Conservation (phyloP, 2,113 vertebrate species). For the Caracal caracal region DNA sequence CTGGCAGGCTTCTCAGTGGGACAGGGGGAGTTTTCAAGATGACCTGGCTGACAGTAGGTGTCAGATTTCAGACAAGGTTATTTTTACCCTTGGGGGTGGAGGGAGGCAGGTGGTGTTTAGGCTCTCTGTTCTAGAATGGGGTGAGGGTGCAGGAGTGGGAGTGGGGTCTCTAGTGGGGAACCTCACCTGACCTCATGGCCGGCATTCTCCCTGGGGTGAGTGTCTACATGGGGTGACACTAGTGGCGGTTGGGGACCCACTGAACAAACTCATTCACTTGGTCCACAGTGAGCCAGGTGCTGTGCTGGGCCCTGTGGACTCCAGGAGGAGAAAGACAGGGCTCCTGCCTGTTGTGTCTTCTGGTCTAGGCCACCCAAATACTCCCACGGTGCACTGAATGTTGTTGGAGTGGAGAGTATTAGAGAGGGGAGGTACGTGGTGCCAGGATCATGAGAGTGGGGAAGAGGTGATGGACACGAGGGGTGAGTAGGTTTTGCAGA, state of each 20-base stretch:
- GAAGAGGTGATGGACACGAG: neutral
- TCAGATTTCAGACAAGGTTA: slow-evolving; percentile 58
- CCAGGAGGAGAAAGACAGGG: neutral
- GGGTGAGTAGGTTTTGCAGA: neutral
- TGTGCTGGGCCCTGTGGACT: neutral
- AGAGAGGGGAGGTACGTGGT: neutral
- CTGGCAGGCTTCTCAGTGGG: neutral
- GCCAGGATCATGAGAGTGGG: neutral
- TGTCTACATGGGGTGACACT: neutral
- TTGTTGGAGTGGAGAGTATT: neutral
- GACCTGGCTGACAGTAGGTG: neutral
- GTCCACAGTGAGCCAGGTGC: neutral
- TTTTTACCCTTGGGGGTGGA: slow-evolving; percentile 51
- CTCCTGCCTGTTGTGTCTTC: neutral
- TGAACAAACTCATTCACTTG: neutral
- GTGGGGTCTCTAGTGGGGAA: neutral
- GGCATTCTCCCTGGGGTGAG: neutral
- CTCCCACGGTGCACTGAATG: neutral
- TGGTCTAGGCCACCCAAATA: neutral
- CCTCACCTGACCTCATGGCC: neutral
- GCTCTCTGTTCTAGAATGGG: neutral
- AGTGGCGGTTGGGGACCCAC: neutral
- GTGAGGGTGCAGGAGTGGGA: neutral
- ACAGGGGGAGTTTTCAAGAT: neutral
- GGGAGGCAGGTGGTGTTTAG: neutral